Percentiles rank a stretch among this genome's conserved stretches.
Conservation (phyloP, 2,113 vertebrate genomes). For the Morone saxatilis region DNA sequence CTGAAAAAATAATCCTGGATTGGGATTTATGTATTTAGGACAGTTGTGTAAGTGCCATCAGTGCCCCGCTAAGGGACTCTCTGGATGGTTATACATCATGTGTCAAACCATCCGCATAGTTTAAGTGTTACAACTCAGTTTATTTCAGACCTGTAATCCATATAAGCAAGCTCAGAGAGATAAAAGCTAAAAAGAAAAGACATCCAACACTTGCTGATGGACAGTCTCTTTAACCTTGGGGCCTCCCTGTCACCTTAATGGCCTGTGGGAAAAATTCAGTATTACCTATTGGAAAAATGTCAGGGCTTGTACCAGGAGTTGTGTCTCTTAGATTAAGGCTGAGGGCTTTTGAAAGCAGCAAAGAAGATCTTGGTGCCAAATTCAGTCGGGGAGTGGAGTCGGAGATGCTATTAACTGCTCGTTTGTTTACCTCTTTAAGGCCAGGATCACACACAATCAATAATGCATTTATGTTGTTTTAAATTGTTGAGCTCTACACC, state of each 20-base stretch:
- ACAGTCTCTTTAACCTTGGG: conserved; percentile 60
- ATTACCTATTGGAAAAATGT: conserved; percentile 62
- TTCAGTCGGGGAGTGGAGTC: conserved; percentile 20
- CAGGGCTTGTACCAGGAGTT: conserved; percentile 40
- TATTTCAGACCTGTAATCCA: conserved; percentile 40
- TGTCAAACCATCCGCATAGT: not conserved
- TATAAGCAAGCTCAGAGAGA: conserved; percentile 37
- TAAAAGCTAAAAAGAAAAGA: conserved; percentile 31
- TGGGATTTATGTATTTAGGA: not conserved
- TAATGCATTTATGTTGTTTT: conserved; percentile 57
- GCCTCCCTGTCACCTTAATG: conserved; percentile 43
- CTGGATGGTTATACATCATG: conserved; percentile 11
- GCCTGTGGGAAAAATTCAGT: conserved; percentile 41
- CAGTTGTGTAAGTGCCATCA: not conserved
- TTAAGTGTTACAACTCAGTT: conserved; percentile 23
- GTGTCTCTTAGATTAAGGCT: conserved; percentile 40
- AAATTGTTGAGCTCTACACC: conserved; percentile 21
- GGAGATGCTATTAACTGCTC: conserved; percentile 40
- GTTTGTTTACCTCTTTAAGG: conserved; percentile 60
- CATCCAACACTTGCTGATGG: conserved; percentile 35
- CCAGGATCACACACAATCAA: conserved; percentile 52
- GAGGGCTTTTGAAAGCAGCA: conserved; percentile 49
- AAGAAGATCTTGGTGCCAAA: conserved; percentile 25
- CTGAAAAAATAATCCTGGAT: not conserved
- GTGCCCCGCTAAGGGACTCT: not conserved